Evolutionary conservation across 2,113 vertebrate species (phyloP).

Genomic region (Sula dactylatra): DNA sequence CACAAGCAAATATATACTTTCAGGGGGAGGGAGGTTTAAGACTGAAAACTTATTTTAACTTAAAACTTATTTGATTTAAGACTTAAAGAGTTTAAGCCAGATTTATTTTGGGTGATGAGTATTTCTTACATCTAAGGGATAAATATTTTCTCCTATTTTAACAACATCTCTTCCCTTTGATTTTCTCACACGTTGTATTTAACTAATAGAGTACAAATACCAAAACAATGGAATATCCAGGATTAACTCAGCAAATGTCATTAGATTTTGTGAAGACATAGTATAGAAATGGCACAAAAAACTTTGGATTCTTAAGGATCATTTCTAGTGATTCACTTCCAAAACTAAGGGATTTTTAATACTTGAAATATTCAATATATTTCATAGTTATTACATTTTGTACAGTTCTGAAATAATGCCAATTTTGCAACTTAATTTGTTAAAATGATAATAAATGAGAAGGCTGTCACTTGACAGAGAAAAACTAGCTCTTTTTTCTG

Average conservation of each 20-base stretch:
- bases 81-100: slow-evolving; percentile 53
- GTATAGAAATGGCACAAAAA: slow-evolving; percentile 36
- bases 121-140: slow-evolving; percentile 33
- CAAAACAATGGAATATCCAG: slow-evolving; percentile 63
- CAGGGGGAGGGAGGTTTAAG: slow-evolving; percentile 8
- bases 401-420: slow-evolving; percentile 56
- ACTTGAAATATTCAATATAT: slow-evolving; percentile 48
- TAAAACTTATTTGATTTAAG: slow-evolving; percentile 58
- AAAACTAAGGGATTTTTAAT: slow-evolving; percentile 59
- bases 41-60: slow-evolving; percentile 53
- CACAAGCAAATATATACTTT: neutral
- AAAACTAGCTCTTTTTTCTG: slow-evolving; percentile 60
- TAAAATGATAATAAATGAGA: slow-evolving; percentile 48
- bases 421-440: slow-evolving; percentile 59
- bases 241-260: slow-evolving; percentile 64
- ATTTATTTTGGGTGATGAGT: slow-evolving; percentile 31
- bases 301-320: slow-evolving; percentile 38
- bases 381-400: slow-evolving; percentile 63
- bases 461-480: slow-evolving; percentile 35
- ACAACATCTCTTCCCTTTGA: slow-evolving; percentile 37
- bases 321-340: slow-evolving; percentile 50
- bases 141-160: slow-evolving; percentile 53
- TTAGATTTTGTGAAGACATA: slow-evolving; percentile 43
- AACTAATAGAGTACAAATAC: slow-evolving; percentile 62
- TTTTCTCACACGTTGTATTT: slow-evolving; percentile 55